These are phyloP conservation scores for Acromyrmex charruanus DNA, from an alignment of 1,140 invertebrate species.

Conservation along the genomic window DNA sequence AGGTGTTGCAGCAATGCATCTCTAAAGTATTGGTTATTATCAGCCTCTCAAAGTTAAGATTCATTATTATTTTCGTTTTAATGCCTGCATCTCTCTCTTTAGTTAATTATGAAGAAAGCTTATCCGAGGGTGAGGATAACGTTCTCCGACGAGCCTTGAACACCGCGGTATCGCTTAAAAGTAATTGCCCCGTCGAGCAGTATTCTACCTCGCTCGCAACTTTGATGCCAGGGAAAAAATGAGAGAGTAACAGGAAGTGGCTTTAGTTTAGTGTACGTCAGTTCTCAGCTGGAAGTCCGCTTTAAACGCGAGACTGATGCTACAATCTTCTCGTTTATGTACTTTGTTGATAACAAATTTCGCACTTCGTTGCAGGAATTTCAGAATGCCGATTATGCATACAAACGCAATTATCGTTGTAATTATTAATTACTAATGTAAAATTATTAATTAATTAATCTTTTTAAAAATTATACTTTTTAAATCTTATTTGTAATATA, in stretches of 20 bases:
- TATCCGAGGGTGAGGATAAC: constrained; percentile 71
- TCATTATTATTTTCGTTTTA: constrained; percentile 77
- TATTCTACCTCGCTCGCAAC: constrained; percentile 46
- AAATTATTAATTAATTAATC: neutral
- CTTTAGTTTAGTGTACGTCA: constrained; percentile 49
- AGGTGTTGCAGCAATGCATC: no score
- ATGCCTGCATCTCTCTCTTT: constrained; percentile 68
- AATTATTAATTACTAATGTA: constrained; percentile 17
- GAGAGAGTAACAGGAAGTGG: constrained; percentile 45
- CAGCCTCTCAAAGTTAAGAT: constrained; percentile 72
- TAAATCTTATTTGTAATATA: constrained; percentile 3
- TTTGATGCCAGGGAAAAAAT: constrained; percentile 58
- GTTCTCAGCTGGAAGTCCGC: constrained; percentile 42
- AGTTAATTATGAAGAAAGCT: constrained; percentile 80
- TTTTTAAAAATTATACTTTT: neutral
- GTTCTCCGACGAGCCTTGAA: constrained; percentile 66
- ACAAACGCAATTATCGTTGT: neutral
- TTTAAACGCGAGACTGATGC: constrained; percentile 47
- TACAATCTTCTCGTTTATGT: constrained; percentile 22
- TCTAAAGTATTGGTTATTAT: constrained; percentile 29
- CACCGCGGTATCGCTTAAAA: constrained; percentile 71
- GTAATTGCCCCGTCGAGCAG: constrained; percentile 70
- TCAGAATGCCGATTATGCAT: constrained; percentile 15
- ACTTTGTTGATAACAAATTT: constrained; percentile 54
- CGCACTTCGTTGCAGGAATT: constrained; percentile 36